Evolutionary conservation across 2,888 invertebrate genomes (phyloP).

Genomic region (Leptinotarsa haldemani): DNA sequence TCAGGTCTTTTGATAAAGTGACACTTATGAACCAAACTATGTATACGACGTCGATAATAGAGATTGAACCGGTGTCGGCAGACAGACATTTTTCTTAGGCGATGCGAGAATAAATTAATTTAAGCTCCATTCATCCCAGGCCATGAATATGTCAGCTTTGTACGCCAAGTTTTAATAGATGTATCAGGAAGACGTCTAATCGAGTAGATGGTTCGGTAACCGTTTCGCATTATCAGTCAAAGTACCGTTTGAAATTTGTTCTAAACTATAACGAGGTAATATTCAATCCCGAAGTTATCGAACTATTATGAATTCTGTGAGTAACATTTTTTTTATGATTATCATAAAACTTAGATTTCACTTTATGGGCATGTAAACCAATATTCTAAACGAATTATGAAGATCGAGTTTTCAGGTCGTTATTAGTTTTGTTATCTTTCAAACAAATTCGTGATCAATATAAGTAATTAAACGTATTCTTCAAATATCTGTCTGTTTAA

Average conservation of each 20-base stretch:
- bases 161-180: background rate
- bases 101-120: slow-evolving; percentile 5
- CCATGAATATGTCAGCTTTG: slow-evolving; percentile 1
- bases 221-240: background rate
- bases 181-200: background rate
- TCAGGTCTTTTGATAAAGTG: no score
- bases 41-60: background rate
- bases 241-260: background rate
- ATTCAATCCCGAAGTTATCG: no score
- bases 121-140: background rate
- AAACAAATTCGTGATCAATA: no score
- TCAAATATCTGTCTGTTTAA: no score
- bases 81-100: background rate
- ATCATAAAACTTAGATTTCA: no score
- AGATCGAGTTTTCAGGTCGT: no score
- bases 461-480: no score
- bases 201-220: background rate
- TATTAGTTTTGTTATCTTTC: no score
- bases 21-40: background rate
- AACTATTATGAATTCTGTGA: background rate
- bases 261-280: no score
- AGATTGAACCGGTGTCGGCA: background rate
- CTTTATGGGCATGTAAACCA: no score
- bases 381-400: no score
- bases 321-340: no score